Conservation (phyloP, 2,113 vertebrate genomes). For the Antechinus flavipes region DNA sequence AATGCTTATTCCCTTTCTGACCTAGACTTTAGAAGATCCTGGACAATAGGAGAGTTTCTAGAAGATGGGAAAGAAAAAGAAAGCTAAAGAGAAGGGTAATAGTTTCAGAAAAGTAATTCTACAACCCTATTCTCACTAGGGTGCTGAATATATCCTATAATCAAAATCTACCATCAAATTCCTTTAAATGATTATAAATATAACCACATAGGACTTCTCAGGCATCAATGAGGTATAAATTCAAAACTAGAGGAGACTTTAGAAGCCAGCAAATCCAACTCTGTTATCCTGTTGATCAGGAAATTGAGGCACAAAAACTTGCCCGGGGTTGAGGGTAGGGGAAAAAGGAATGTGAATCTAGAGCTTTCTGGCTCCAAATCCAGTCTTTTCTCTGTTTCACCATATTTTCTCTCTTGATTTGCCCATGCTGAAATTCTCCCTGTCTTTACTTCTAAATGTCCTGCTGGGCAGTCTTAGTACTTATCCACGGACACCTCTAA, state of each 20-base stretch:
- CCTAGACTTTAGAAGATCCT: background rate
- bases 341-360: background rate
- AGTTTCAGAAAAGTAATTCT: background rate
- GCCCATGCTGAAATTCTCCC: background rate
- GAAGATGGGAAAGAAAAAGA: background rate
- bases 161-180: background rate
- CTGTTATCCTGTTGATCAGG: background rate
- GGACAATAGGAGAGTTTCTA: background rate
- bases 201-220: background rate
- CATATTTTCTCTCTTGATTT: background rate
- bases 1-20: background rate
- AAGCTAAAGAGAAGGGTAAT: background rate
- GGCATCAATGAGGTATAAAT: background rate
- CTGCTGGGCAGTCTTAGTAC: background rate
- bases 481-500: background rate
- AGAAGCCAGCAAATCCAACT: background rate
- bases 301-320: background rate
- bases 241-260: background rate
- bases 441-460: background rate
- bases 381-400: background rate
- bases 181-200: background rate
- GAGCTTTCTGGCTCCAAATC: background rate
- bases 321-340: background rate
- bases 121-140: background rate
- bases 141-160: background rate